Conservation (phyloP, 2,797 vertebrate genomes). For the Falco novaeseelandiae region DNA sequence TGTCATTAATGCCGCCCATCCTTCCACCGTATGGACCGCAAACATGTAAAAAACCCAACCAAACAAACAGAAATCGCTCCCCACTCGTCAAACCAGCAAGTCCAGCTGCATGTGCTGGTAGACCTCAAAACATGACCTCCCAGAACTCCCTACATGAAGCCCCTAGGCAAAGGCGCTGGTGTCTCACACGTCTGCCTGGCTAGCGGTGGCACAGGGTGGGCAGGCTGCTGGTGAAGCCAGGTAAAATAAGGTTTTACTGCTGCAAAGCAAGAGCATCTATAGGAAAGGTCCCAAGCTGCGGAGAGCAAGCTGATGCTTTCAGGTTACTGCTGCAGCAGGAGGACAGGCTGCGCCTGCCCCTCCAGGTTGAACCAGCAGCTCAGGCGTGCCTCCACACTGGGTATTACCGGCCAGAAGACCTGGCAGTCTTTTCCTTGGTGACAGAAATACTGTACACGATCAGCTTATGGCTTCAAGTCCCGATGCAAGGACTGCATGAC, state of each 20-base stretch:
- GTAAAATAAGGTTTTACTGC: not conserved
- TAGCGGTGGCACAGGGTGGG: rapidly evolving
- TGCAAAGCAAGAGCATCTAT: not conserved
- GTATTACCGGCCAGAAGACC: not conserved
- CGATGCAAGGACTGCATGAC: too few species aligned
- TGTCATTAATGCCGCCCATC: not conserved
- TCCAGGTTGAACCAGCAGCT: not conserved
- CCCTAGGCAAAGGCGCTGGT: not conserved
- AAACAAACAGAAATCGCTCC: not conserved
- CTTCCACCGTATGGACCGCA: not conserved
- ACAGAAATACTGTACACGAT: not conserved
- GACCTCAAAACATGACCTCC: not conserved
- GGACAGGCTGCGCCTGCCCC: not conserved
- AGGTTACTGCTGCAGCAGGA: not conserved
- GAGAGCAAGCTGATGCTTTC: not conserved
- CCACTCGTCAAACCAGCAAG: not conserved
- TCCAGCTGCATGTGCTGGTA: not conserved
- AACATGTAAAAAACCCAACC: not conserved
- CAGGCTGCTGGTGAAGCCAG: not conserved
- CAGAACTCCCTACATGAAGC: not conserved
- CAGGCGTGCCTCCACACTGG: not conserved
- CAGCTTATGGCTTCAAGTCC: not conserved
- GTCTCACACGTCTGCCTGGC: rapidly evolving
- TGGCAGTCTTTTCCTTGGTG: not conserved
- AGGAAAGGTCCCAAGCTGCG: not conserved